Percentiles rank a stretch among this genome's conserved stretches.
Conservation (phyloP, 92 coral and sea anemone genomes). For the Paragorgia papillata region DNA sequence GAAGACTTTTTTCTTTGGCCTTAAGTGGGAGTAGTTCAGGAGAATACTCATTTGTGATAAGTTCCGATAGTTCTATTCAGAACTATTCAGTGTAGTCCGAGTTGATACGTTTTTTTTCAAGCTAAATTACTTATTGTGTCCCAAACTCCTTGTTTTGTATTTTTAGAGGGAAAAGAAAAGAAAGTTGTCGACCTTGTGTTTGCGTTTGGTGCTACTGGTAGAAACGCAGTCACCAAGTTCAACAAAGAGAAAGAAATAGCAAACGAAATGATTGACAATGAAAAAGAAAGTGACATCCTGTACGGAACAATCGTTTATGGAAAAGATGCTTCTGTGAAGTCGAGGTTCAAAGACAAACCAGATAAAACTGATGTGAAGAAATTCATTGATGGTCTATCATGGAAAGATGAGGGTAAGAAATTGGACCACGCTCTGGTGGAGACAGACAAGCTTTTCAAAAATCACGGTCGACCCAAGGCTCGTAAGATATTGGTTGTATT, state of each 20-base stretch:
- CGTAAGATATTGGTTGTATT: slow-evolving; percentile 76
- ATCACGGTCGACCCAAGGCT: slow-evolving; percentile 72
- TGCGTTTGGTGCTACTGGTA: slow-evolving; percentile 74
- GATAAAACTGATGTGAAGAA: slow-evolving; percentile 56
- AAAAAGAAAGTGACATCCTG: slow-evolving; percentile 67
- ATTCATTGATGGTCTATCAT: slow-evolving; percentile 50
- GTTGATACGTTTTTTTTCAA: too few relatives aligned
- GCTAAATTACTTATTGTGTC: too few relatives aligned
- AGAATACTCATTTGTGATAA: too few relatives aligned
- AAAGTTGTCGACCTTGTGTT: slow-evolving; percentile 73
- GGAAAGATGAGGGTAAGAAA: slow-evolving; percentile 62
- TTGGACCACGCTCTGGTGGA: slow-evolving; percentile 63
- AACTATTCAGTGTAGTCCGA: too few relatives aligned
- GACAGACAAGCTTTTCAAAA: slow-evolving; percentile 67
- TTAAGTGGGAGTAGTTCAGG: too few relatives aligned
- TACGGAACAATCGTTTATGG: slow-evolving; percentile 80
- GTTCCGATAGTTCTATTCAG: too few relatives aligned
- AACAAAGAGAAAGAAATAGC: slow-evolving; percentile 74
- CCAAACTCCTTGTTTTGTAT: too few relatives aligned
- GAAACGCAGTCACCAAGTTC: slow-evolving; percentile 59
- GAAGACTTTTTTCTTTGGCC: too few relatives aligned
- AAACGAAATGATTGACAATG: slow-evolving; percentile 62
- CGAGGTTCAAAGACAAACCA: slow-evolving; percentile 64
- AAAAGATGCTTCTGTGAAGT: slow-evolving; percentile 53
- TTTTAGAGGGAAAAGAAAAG: slow-evolving; percentile 49